Evolutionary conservation across 1,140 invertebrate genomes (phyloP).

Genomic region (Danaus melanippus): DNA sequence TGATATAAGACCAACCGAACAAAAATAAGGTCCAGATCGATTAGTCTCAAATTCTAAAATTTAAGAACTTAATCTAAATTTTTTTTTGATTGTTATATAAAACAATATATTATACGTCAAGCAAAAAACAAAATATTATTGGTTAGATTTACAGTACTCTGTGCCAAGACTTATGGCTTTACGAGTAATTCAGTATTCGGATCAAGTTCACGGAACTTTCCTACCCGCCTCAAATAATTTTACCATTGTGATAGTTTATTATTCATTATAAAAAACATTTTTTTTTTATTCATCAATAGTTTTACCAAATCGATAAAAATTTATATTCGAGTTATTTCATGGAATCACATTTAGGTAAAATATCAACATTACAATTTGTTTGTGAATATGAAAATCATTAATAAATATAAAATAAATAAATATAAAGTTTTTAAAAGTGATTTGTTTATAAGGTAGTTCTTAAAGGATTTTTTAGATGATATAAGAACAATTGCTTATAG

Average conservation of each 20-base stretch:
- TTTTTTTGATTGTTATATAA: background rate
- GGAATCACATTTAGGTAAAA: no score
- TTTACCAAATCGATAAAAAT: no score
- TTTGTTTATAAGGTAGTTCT: no score
- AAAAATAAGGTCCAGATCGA: background rate
- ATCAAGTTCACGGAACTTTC: slow-evolving; percentile 20
- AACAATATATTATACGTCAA: background rate
- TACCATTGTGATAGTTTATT: slow-evolving; percentile 11
- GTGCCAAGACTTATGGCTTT: slow-evolving; percentile 18
- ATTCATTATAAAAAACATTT: no score
- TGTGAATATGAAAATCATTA: no score
- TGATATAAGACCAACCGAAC: background rate
- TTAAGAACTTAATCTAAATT: background rate
- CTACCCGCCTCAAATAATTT: slow-evolving; percentile 22
- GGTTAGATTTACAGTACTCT: slow-evolving; percentile 9
- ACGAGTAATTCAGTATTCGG: slow-evolving; percentile 19
- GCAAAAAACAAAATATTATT: background rate
- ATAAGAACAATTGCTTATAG: no score
- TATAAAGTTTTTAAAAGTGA: no score
- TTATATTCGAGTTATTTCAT: no score
- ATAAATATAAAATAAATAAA: no score
- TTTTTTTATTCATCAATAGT: no score
- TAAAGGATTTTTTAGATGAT: no score
- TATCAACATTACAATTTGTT: no score
- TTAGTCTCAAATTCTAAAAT: background rate